Conservation (phyloP, 2,888 invertebrate species). For the Polylopha cassiicola region DNA sequence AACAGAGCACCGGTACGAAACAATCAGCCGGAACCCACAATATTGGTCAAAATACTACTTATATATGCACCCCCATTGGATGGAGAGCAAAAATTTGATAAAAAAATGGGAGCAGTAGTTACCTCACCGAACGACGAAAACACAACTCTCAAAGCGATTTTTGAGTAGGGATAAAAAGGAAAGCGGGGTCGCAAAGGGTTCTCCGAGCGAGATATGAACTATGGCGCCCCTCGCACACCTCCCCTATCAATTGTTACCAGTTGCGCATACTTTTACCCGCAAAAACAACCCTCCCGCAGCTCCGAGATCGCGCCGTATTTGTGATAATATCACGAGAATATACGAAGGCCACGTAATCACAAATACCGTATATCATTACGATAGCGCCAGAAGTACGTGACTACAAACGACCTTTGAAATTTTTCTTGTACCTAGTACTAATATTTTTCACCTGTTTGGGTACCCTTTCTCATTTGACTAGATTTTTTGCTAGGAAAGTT, state of each 20-base stretch:
- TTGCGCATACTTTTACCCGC: slow-evolving; percentile 67
- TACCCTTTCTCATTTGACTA: too few species aligned
- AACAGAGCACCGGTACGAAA: neutral
- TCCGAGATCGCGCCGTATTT: slow-evolving; percentile 35
- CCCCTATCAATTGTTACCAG: slow-evolving; percentile 70
- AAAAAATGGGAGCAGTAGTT: slow-evolving; percentile 63
- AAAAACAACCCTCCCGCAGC: slow-evolving; percentile 41
- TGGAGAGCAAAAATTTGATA: slow-evolving; percentile 31
- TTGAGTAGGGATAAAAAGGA: slow-evolving; percentile 68
- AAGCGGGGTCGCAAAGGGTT: slow-evolving; percentile 64
- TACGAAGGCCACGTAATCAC: slow-evolving; percentile 20
- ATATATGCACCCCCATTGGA: slow-evolving; percentile 21
- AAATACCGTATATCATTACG: slow-evolving; percentile 1
- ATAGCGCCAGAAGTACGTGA: too few species aligned
- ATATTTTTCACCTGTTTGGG: too few species aligned
- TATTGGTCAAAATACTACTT: slow-evolving; percentile 10
- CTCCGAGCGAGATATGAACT: slow-evolving; percentile 50
- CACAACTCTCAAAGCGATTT: slow-evolving; percentile 63
- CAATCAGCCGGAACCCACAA: neutral
- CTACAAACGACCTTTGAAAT: too few species aligned
- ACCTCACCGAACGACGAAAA: slow-evolving; percentile 51
- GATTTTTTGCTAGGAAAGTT: too few species aligned
- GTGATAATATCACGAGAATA: slow-evolving; percentile 35
- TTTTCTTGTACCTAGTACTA: too few species aligned
- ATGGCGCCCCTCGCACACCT: slow-evolving; percentile 50